Conservation (phyloP, 2,797 vertebrate species). For the Anolis apletophallus region DNA sequence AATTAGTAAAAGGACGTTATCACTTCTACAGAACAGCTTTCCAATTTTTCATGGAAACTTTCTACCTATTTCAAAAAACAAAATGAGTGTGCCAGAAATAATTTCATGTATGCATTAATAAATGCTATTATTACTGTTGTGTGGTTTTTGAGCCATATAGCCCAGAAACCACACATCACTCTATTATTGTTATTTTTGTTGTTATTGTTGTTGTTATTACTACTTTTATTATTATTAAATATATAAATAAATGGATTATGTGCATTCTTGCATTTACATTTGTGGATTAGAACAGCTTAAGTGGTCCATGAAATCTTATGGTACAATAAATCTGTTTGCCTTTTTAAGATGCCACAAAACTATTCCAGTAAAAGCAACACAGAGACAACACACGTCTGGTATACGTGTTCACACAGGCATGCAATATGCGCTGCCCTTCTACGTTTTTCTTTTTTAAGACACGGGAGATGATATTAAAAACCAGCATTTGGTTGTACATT, state of each 20-base stretch:
- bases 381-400: neutral
- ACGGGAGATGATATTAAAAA: neutral
- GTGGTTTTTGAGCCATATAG: too few relatives aligned
- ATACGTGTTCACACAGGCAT: neutral
- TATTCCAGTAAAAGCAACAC: neutral
- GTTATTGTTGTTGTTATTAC: too few relatives aligned
- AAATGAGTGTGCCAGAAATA: neutral
- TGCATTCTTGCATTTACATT: neutral
- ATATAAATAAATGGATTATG: too few relatives aligned
- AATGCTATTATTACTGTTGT: too few relatives aligned
- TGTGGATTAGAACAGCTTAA: neutral
- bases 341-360: neutral
- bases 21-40: neutral
- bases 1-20: neutral
- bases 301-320: neutral
- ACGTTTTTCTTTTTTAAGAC: neutral
- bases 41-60: neutral
- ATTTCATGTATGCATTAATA: too few relatives aligned
- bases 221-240: too few relatives aligned
- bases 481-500: constrained; percentile 21
- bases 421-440: neutral
- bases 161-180: too few relatives aligned
- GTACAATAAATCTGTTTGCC: neutral
- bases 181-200: too few relatives aligned
- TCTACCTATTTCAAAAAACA: neutral